Evolutionary conservation across 2,888 invertebrate genomes (phyloP).

Genomic region (Troilus luridus): DNA sequence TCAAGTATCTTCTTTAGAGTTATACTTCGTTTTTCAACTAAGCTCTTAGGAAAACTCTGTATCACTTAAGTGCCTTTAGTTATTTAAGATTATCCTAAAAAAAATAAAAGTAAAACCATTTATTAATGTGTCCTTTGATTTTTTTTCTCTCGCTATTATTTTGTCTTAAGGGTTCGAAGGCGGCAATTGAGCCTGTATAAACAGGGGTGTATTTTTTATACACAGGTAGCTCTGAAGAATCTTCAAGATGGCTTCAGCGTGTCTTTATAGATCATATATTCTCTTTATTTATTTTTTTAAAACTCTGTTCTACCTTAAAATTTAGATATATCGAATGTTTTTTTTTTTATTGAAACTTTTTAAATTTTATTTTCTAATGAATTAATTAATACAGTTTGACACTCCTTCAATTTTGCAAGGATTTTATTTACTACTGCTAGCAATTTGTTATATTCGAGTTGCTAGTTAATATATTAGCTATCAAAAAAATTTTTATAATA

Average conservation of each 20-base stretch:
- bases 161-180: neutral
- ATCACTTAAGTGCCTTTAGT: neutral
- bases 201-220: conserved; percentile 14
- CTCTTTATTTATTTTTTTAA: neutral
- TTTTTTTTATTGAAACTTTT: too few species aligned
- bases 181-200: conserved; percentile 1
- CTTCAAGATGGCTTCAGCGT: conserved; percentile 9
- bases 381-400: too few species aligned
- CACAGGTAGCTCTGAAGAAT: conserved; percentile 18
- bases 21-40: too few species aligned
- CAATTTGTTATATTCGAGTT: too few species aligned
- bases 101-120: neutral
- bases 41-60: too few species aligned
- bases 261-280: neutral
- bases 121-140: neutral
- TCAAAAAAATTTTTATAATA: too few species aligned
- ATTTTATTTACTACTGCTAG: too few species aligned
- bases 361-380: too few species aligned
- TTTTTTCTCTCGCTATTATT: neutral
- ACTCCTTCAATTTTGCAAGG: too few species aligned
- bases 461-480: too few species aligned
- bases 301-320: neutral
- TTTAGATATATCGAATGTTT: too few species aligned
- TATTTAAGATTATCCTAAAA: neutral
- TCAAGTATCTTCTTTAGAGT: too few species aligned